Percentiles rank a stretch among this genome's conserved stretches.
These are phyloP conservation scores for Zaprionus inermis DNA, from an alignment of 1,140 invertebrate species.

Conservation along the genomic window DNA sequence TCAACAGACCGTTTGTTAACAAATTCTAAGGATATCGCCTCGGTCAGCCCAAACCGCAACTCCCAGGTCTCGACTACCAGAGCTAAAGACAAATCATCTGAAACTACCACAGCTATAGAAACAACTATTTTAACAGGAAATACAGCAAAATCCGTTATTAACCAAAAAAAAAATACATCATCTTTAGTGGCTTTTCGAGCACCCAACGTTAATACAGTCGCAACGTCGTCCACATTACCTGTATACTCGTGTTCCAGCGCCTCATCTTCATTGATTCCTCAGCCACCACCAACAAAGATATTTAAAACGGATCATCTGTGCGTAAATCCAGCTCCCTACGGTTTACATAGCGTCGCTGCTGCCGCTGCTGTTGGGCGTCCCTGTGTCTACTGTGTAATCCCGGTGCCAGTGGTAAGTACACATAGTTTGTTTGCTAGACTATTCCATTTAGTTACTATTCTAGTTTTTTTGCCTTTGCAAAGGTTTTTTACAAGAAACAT, in stretches of 20 bases:
- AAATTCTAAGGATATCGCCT: slow-evolving; percentile 72
- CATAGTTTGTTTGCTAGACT: neutral
- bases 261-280: slow-evolving; percentile 77
- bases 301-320: slow-evolving; percentile 83
- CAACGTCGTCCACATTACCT: slow-evolving; percentile 59
- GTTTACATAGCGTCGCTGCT: slow-evolving; percentile 74
- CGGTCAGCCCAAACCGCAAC: slow-evolving; percentile 88
- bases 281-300: slow-evolving; percentile 82
- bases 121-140: slow-evolving; percentile 27
- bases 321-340: slow-evolving; percentile 76
- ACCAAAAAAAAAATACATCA: slow-evolving; percentile 44
- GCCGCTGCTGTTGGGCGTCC: slow-evolving; percentile 81
- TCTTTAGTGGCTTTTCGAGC: slow-evolving; percentile 32
- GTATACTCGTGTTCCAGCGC: slow-evolving; percentile 77
- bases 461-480: neutral
- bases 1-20: slow-evolving; percentile 31
- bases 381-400: slow-evolving; percentile 82
- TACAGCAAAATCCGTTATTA: slow-evolving; percentile 19
- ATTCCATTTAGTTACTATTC: neutral
- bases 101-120: slow-evolving; percentile 18
- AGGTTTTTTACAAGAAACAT: no score
- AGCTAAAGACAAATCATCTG: neutral
- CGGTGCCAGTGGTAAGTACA: slow-evolving; percentile 78
- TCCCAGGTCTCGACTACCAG: slow-evolving; percentile 42
- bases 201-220: slow-evolving; percentile 40